Percentiles rank a stretch among this genome's conserved stretches.
Conservation (phyloP, 2,888 invertebrate species). For the Bhutanitis thaidina region DNA sequence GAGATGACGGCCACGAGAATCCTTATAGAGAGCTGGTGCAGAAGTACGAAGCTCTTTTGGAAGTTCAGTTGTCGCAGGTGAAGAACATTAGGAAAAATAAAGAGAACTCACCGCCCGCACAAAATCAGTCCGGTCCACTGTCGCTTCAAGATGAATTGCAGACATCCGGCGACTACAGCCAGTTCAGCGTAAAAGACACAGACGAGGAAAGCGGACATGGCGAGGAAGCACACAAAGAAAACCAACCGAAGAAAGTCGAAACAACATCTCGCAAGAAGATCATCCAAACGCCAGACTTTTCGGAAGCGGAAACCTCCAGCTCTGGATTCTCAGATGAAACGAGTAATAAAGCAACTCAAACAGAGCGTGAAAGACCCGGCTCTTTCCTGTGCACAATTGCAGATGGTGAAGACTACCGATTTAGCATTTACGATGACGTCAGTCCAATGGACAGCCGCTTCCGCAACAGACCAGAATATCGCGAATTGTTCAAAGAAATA, state of each 20-base stretch:
- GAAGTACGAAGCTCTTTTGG: slow-evolving; percentile 90
- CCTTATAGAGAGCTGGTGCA: slow-evolving; percentile 90
- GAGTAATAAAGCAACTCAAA: slow-evolving; percentile 90
- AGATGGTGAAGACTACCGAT: slow-evolving; percentile 91
- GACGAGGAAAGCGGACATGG: slow-evolving; percentile 83
- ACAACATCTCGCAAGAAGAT: slow-evolving; percentile 73
- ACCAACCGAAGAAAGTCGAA: slow-evolving; percentile 65
- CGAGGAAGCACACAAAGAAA: slow-evolving; percentile 73
- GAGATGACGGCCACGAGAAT: slow-evolving; percentile 79
- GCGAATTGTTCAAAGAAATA: slow-evolving; percentile 90
- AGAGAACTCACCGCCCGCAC: slow-evolving; percentile 41
- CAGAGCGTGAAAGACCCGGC: slow-evolving; percentile 87
- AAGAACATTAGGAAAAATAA: slow-evolving; percentile 72
- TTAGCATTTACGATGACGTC: slow-evolving; percentile 90
- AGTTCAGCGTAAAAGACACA: slow-evolving; percentile 82
- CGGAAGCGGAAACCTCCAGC: slow-evolving; percentile 91
- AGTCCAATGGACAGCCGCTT: slow-evolving; percentile 90
- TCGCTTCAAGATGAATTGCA: slow-evolving; percentile 87
- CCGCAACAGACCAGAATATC: slow-evolving; percentile 89
- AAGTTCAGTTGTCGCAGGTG: slow-evolving; percentile 85
- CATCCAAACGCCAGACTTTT: slow-evolving; percentile 90
- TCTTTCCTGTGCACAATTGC: slow-evolving; percentile 91
- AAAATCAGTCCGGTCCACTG: slow-evolving; percentile 63
- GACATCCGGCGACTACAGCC: slow-evolving; percentile 86
- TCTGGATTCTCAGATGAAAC: slow-evolving; percentile 92